Base-by-base conservation (phyloP, 2,888 invertebrate species). In the Eretmocerus hayati region DNA sequence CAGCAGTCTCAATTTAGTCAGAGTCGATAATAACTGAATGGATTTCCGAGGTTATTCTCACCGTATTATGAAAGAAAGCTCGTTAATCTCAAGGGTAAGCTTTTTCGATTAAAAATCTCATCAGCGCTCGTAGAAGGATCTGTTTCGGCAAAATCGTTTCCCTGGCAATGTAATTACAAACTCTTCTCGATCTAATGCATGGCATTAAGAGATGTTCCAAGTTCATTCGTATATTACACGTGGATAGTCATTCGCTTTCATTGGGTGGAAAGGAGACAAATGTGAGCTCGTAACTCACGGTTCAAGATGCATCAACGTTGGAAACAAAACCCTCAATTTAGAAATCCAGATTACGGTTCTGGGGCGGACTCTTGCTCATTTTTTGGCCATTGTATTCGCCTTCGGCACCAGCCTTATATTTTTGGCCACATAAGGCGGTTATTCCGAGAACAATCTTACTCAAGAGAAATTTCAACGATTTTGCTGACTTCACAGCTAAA, bases 261-360 rank as follows among this genome's bases (percentile, higher is more conserved):
- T 47, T 32, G 48, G 42, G 45, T 52, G 45, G 48, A 48, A 52
- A 52, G 38, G 48, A 48, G 48, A 48, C 46, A 38, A 48, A 48
- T 38, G 51, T 38, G 26, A 37, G 33, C 18, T n/a, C 51, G 41
- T 45, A 42, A 48, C 51, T 48, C 8, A 33, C 33, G 45, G 36
- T 22, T 30, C 15, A 36, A 45, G 42, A 52, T 48, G 51, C 48
- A 52, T 48, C 41, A 52, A 42, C 39, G 32, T 39, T 39, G 48
- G 46, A 52, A 52, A 46, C 48, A 46, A 52, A 52, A 52, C 42
- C 48, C 46, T 46, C 22, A 52, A 52, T 48, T 52, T 52, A 40
- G 42, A 46, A 52, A 52, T 48, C 48, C 42, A 52, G 48, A 52
- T 52, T 52, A 46, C 46, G 37, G 45, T 15, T 35, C 42, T 37